phyloP scores from a whole-genome alignment of 2,797 vertebrate genomes.

The Myripristis murdjan region DNA sequence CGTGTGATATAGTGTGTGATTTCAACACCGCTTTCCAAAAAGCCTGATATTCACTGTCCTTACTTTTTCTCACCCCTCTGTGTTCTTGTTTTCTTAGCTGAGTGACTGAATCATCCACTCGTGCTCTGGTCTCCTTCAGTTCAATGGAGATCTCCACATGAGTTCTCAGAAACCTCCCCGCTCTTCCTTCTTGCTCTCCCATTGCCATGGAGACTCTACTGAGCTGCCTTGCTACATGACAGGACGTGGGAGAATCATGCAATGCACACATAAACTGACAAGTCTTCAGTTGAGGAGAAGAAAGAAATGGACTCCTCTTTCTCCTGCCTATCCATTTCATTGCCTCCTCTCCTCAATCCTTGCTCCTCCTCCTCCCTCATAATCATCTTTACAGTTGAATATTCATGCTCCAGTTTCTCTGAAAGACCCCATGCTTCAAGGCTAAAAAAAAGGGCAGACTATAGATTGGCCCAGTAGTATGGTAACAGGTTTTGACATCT shows the following conservation, averaged over 20 bases:
- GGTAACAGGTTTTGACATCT: slow-evolving; percentile 15
- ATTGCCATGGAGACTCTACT: slow-evolving; percentile 76
- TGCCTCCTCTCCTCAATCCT: background rate
- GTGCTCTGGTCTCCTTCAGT: slow-evolving; percentile 48
- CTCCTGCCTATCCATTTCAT: background rate
- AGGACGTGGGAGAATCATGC: slow-evolving; percentile 41
- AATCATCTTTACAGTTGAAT: slow-evolving; percentile 9
- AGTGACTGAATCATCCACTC: slow-evolving; percentile 65
- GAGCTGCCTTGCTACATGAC: slow-evolving; percentile 27
- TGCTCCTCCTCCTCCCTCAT: background rate
- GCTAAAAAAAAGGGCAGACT: background rate
- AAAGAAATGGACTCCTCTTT: background rate
- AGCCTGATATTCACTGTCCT: slow-evolving; percentile 7
- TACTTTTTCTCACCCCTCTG: slow-evolving; percentile 36
- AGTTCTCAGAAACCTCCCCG: slow-evolving; percentile 51
- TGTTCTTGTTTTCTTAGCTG: slow-evolving; percentile 56
- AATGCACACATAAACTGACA: slow-evolving; percentile 2
- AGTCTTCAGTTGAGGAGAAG: slow-evolving; percentile 24
- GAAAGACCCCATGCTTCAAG: background rate
- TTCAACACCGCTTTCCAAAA: slow-evolving; percentile 18
- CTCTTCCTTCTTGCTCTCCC: slow-evolving; percentile 51
- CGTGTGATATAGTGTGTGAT: slow-evolving; percentile 24
- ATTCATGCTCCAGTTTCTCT: background rate
- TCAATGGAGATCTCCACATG: slow-evolving; percentile 74
- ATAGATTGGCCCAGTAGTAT: slow-evolving; percentile 5